Base-by-base conservation (phyloP, 2,113 vertebrate species). In the Tetrax tetrax region DNA sequence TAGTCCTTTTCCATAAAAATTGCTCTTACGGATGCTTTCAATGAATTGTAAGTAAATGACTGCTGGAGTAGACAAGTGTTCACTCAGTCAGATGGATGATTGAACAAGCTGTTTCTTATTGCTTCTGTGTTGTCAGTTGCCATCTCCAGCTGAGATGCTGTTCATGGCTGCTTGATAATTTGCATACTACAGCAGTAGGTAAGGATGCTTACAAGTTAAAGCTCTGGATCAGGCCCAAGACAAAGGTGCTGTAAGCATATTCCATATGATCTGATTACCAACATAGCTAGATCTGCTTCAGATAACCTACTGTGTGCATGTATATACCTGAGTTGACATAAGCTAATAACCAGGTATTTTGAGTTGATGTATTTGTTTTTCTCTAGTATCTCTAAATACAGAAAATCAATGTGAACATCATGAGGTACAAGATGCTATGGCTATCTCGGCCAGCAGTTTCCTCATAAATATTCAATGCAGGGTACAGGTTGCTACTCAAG, bases 91-190 rank as follows among this genome's bases (percentile, higher is more conserved):
- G 90, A 47, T 61, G 68, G 50, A 90, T 90, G 71, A 65, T 59
- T 86, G 64, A 90, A 80, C 92, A 93, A 77, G 63, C 68, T 94
- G 82, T 69, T 93, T 80, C 51, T 77, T 90, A 80, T 69, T 70
- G 37, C 68, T 90, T 11, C n/a, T 74, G 8, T 63, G 35, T 27
- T 92, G 83, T 76, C 76, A 65, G 66, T 88, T 96, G 59, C 28
- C 22, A 37, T 83, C 76, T 90, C 83, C 63, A 89, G 90, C 90
- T 88, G 88, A 79, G 85, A 56, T 53, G 9, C 23, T 35, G 7
- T 38, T 91, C 17, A 7, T 31, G 10, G 57, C n/a, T 5, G 1
- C 72, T 63, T 41, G 37, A 27, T 63, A 31, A 95, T 74, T 78
- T 87, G 35, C 53, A 35, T 35, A 7, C 66, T 50, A 29, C 27